Percentiles rank a stretch among this genome's conserved stretches.
phyloP scores from a whole-genome alignment of 2,113 vertebrate species.

The Cyanoderma ruficeps region DNA sequence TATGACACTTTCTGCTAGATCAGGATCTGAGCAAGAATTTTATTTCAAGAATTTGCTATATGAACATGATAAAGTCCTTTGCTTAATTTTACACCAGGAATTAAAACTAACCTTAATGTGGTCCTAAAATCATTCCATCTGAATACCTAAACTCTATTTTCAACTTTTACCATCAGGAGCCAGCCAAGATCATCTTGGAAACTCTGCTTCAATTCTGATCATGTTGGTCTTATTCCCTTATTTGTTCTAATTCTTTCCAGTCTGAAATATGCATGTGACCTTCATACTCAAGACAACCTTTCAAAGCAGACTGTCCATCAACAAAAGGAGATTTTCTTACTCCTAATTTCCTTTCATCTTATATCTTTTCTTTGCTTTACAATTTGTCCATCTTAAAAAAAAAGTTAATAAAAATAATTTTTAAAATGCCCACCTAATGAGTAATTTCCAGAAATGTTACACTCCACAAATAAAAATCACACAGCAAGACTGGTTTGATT shows the following conservation, averaged over 20 bases:
- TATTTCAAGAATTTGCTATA: neutral
- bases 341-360: neutral
- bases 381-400: neutral
- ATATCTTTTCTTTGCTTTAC: neutral
- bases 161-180: neutral
- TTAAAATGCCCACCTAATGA: fast-evolving
- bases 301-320: neutral
- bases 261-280: neutral
- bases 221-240: neutral
- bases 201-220: neutral
- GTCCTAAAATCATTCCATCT: neutral
- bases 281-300: neutral
- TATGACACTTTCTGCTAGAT: neutral
- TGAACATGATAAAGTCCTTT: neutral
- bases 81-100: neutral
- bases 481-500: neutral
- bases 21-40: neutral
- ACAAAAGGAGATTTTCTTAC: neutral
- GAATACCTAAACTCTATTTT: neutral
- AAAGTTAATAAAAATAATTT: neutral
- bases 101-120: neutral
- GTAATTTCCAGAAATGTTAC: neutral
- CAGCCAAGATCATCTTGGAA: neutral
- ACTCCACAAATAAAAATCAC: neutral
- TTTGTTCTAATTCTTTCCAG: neutral